These are phyloP conservation scores for Mobula birostris DNA, from an alignment of 2,113 vertebrate genomes.

Conservation along the genomic window DNA sequence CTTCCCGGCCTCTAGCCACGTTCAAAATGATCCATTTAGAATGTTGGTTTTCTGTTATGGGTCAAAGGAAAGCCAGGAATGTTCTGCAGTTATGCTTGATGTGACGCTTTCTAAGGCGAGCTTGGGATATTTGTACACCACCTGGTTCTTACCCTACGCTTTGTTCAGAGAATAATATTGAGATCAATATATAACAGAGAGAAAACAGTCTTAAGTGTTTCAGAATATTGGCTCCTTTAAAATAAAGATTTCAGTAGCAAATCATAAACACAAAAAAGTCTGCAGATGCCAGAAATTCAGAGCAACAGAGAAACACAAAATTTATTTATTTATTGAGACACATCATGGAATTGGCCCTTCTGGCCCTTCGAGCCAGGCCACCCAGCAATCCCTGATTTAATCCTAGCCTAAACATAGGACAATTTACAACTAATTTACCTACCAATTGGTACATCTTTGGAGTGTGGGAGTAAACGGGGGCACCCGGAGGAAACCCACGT, in stretches of 20 bases:
- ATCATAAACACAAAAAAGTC: no score
- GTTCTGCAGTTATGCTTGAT: background rate
- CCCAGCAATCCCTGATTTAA: no score
- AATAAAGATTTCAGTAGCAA: background rate
- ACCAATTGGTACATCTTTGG: no score
- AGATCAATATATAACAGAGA: background rate
- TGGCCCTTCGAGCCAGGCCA: no score
- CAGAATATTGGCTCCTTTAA: background rate
- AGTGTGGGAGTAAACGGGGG: no score
- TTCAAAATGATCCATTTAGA: conserved; percentile 16
- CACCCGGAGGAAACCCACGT: no score
- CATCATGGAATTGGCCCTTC: no score
- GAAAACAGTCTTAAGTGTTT: background rate
- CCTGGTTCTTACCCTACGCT: background rate
- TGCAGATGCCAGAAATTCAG: no score
- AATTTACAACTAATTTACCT: no score
- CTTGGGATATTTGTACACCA: background rate
- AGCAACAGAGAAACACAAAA: no score
- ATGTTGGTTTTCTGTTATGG: conserved; percentile 14
- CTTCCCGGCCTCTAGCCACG: background rate
- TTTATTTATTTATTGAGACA: no score
- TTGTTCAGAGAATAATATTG: background rate
- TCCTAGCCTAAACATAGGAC: no score
- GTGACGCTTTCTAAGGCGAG: background rate
- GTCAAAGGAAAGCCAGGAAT: conserved; percentile 33